Conservation (phyloP, 2,113 vertebrate species). For the Bubo scandiacus region DNA sequence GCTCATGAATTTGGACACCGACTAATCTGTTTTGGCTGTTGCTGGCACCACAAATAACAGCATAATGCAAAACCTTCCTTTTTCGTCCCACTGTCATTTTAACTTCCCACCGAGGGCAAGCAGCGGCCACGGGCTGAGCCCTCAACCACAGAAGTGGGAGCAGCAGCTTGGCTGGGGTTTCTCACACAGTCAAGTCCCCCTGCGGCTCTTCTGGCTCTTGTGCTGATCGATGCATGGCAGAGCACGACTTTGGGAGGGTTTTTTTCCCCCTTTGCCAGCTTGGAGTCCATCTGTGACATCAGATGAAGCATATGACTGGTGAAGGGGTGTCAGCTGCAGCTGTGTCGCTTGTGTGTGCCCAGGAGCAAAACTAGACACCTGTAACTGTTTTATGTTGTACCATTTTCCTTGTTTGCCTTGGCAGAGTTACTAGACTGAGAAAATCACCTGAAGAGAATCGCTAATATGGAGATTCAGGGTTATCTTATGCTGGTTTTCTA, state of each 20-base stretch:
- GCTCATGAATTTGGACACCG: constrained; percentile 8
- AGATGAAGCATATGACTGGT: not conserved
- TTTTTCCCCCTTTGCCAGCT: not conserved
- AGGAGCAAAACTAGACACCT: not conserved
- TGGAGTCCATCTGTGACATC: not conserved
- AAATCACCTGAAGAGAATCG: not conserved
- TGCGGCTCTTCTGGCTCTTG: not conserved
- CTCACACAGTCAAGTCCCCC: accelerated
- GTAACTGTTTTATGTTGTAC: no score
- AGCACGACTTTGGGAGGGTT: not conserved
- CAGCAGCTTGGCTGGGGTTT: not conserved
- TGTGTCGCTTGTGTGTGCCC: accelerated
- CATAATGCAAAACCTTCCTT: constrained; percentile 51
- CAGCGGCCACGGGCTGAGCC: not conserved
- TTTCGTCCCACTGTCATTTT: not conserved
- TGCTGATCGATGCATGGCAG: not conserved
- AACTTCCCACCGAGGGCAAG: not conserved
- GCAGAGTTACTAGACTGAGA: not conserved
- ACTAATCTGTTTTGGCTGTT: constrained; percentile 37
- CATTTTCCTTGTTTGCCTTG: not conserved
- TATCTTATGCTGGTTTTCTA: not conserved
- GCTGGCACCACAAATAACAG: constrained; percentile 27
- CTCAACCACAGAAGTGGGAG: not conserved
- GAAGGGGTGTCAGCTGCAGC: not conserved
- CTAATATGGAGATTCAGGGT: not conserved